These are phyloP conservation scores for Python bivittatus DNA, from an alignment of 2,113 vertebrate species.

Conservation along the genomic window DNA sequence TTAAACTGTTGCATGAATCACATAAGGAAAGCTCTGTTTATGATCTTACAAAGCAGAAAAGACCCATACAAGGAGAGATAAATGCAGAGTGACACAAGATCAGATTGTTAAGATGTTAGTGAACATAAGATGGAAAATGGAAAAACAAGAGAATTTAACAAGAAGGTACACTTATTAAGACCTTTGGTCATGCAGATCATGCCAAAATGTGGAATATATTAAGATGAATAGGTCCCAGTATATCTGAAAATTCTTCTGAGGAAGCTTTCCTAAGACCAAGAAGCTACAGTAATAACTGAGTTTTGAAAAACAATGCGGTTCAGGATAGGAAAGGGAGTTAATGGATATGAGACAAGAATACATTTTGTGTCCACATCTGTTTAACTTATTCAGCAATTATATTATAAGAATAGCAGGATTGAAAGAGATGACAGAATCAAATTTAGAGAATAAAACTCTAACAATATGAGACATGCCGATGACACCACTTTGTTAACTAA, in stretches of 20 bases:
- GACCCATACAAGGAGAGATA: neutral
- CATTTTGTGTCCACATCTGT: neutral
- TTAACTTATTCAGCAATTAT: neutral
- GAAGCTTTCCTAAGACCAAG: neutral
- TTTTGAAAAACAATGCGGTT: neutral
- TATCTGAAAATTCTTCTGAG: neutral
- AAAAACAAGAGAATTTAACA: neutral
- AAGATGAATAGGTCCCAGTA: neutral
- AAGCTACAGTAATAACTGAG: neutral
- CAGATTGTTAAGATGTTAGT: neutral
- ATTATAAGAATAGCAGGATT: neutral
- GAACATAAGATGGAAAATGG: neutral
- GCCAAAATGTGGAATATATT: neutral
- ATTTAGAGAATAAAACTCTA: neutral
- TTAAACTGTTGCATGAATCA: neutral
- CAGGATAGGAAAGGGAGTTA: neutral
- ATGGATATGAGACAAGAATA: neutral
- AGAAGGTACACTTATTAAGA: neutral
- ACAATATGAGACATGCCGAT: neutral
- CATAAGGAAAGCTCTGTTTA: neutral
- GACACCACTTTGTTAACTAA: neutral
- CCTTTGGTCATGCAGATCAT: neutral
- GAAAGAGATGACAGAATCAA: neutral
- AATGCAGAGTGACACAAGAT: neutral
- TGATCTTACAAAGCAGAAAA: neutral